Percentiles rank a stretch among this genome's conserved stretches.
phyloP scores from a whole-genome alignment of 64 coral and sea anemone species.

The Catalaphyllia jardinei region DNA sequence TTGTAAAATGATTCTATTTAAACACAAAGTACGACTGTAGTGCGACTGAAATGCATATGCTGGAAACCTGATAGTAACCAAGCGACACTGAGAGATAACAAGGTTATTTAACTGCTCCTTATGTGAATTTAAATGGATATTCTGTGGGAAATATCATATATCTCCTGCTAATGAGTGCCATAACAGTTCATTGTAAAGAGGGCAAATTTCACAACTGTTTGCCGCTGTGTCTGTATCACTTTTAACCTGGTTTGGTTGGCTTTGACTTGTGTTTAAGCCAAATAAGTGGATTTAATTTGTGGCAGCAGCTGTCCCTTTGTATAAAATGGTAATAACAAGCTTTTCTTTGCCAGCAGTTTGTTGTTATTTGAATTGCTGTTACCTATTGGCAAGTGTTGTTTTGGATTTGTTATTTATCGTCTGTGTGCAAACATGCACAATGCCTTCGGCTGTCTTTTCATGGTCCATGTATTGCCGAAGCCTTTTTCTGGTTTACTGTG shows the following conservation, averaged over 20 bases:
- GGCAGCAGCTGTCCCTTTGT: background rate
- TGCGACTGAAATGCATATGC: slow-evolving; percentile 9
- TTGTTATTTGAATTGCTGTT: no score
- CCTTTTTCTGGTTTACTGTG: no score
- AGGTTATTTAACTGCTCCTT: slow-evolving; percentile 21
- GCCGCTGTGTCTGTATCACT: background rate
- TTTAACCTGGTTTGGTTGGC: background rate
- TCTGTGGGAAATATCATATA: background rate
- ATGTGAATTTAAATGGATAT: slow-evolving; percentile 16
- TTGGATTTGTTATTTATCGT: no score
- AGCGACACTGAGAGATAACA: slow-evolving; percentile 11
- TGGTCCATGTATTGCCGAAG: no score
- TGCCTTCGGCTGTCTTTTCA: no score
- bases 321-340: slow-evolving; percentile 11
- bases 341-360: background rate
- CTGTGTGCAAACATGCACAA: no score
- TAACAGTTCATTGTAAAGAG: background rate
- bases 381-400: no score
- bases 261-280: background rate
- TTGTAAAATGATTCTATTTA: slow-evolving; percentile 11
- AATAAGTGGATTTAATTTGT: background rate
- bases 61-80: slow-evolving; percentile 29
- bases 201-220: no score
- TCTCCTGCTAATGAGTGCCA: background rate
- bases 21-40: slow-evolving; percentile 6